Conservation (phyloP, 2,797 vertebrate species). For the Ispidina lecontei region DNA sequence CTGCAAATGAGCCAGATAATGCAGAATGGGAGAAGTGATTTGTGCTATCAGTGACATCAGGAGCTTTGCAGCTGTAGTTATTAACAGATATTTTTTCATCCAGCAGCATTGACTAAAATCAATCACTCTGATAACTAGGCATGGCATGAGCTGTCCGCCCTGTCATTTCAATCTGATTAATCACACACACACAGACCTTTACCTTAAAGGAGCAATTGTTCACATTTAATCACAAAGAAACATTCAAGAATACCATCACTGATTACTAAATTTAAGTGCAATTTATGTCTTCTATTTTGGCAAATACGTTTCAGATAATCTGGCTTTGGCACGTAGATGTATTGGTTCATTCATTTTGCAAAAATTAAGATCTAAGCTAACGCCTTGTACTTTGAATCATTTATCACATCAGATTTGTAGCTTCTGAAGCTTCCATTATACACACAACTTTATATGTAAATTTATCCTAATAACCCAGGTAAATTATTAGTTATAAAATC, state of each 20-base stretch:
- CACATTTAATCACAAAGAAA: slow-evolving; percentile 84
- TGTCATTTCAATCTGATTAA: slow-evolving; percentile 86
- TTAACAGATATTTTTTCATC: slow-evolving; percentile 84
- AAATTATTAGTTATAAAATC: slow-evolving; percentile 56
- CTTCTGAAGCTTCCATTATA: slow-evolving; percentile 69
- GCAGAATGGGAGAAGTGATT: slow-evolving; percentile 74
- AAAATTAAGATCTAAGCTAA: slow-evolving; percentile 74
- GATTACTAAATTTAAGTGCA: slow-evolving; percentile 77
- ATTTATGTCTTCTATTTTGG: slow-evolving; percentile 73
- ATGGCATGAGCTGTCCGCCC: slow-evolving; percentile 80
- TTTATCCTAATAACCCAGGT: slow-evolving; percentile 73
- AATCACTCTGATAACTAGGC: slow-evolving; percentile 84
- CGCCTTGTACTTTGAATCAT: slow-evolving; percentile 54
- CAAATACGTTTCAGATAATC: slow-evolving; percentile 76
- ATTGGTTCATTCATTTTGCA: slow-evolving; percentile 68
- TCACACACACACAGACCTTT: slow-evolving; percentile 81
- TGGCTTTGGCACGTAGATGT: slow-evolving; percentile 62
- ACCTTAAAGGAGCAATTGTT: slow-evolving; percentile 85
- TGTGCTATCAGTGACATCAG: slow-evolving; percentile 78
- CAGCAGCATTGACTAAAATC: slow-evolving; percentile 78
- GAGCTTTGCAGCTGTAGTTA: slow-evolving; percentile 79
- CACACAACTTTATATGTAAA: slow-evolving; percentile 34
- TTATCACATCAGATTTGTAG: slow-evolving; percentile 63
- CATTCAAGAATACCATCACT: slow-evolving; percentile 74
- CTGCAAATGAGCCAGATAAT: slow-evolving; percentile 79